Evolutionary conservation across 2,888 invertebrate genomes (phyloP), one percentile per base, ranked within the genome.

Genomic region (Rhamphomyia laevipes): DNA sequence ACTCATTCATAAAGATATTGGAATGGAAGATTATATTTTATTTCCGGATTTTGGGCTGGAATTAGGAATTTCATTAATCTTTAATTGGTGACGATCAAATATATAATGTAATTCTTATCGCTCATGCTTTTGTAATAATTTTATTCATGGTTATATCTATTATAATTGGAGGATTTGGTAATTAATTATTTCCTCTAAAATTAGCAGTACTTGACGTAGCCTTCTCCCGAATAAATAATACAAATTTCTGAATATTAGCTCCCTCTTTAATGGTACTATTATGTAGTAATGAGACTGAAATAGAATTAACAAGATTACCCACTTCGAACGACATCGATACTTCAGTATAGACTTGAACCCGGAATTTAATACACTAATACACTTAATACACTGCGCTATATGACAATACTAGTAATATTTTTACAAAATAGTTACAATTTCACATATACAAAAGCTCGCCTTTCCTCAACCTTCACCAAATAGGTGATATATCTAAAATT

Each of bases 1-100:
- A n/a, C n/a, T n/a, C n/a, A n/a, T n/a, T n/a, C 84, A 85, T 74
- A 85, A 84, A 73, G 80, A 84, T 74, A 85, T 84, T 76, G 82
- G 82, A 59, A 80, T 79, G n/a, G n/a, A n/a, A n/a, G n/a, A 53
- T 67, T 84, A 72, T 84, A 84, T 70, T 80, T 84, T 69, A 73
- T 81, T 64, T 77, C 79, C 64, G 78, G 78, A 42, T 71, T 77
- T 57, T 84, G 82, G 75, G 64, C 82, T 3, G 83, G 82, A 55
- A 77, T 84, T 84, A 18, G 85, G 85, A 52, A 77, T 81, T 11
- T 77, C 80, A 0, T 64, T 86, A 71, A 84, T 0, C 72, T 46
- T 68, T 82, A 65, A 76, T 84, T 72, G 76, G 76, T 30, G 30
- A 30, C 11, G 80, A 82, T 63, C 81, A 83, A 75, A 75, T 83